These are phyloP conservation scores for Dipodomys spectabilis DNA, from an alignment of 2,113 vertebrate genomes.

Conservation along the genomic window DNA sequence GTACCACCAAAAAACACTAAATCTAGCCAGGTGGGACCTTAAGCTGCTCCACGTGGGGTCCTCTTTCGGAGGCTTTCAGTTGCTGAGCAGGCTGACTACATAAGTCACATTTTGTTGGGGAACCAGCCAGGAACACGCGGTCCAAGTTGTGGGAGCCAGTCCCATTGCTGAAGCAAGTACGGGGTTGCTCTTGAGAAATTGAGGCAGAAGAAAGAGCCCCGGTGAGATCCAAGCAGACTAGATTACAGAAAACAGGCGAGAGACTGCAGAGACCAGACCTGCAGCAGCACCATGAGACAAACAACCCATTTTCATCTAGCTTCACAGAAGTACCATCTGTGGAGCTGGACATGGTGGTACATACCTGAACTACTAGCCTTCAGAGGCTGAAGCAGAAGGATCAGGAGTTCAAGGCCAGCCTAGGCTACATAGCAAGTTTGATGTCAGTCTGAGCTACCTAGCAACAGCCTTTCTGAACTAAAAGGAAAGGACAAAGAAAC, in stretches of 20 bases:
- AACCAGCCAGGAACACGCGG: neutral
- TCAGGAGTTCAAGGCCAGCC: neutral
- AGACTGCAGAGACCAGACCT: neutral
- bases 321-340: neutral
- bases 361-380: neutral
- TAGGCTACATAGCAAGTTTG: neutral
- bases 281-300: neutral
- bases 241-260: neutral
- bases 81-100: neutral
- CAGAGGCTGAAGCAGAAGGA: neutral
- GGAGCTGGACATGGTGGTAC: neutral
- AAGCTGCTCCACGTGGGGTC: rapidly evolving
- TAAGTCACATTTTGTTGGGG: neutral
- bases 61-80: neutral
- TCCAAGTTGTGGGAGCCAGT: neutral
- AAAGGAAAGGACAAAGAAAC: neutral
- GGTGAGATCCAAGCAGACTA: rapidly evolving
- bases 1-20: too few relatives aligned
- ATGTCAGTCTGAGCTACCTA: neutral
- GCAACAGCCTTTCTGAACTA: neutral
- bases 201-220: neutral
- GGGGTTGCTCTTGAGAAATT: neutral
- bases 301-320: neutral
- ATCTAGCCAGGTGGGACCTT: neutral
- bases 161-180: neutral